Conservation (phyloP, 2,888 invertebrate genomes). For the Hedya salicella region DNA sequence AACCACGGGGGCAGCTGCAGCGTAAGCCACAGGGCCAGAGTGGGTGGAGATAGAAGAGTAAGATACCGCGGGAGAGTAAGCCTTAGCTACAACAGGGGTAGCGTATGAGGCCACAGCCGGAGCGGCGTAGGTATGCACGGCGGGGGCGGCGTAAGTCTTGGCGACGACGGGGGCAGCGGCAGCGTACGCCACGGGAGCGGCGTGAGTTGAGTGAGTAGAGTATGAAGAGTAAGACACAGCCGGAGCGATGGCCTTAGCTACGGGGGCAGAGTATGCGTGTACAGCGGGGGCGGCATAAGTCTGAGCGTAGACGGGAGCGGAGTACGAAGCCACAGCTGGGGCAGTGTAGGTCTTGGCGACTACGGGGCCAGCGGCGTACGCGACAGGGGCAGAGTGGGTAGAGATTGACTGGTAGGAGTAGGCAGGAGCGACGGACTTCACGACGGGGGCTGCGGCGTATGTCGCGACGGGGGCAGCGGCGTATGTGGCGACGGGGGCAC, state of each 20-base stretch:
- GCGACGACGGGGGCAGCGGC: constrained; percentile 64
- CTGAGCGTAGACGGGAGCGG: constrained; percentile 51
- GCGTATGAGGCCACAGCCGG: constrained; percentile 56
- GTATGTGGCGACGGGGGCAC: constrained; percentile 20
- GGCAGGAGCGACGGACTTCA: constrained; percentile 63
- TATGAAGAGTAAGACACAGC: constrained; percentile 51
- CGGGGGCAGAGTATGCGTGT: constrained; percentile 67
- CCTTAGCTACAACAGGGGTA: constrained; percentile 73
- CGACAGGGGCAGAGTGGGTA: constrained; percentile 53
- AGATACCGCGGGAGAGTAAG: constrained; percentile 54
- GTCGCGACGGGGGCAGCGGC: constrained; percentile 59
- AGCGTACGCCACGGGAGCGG: constrained; percentile 54
- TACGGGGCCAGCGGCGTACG: constrained; percentile 46
- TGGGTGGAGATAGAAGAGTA: constrained; percentile 43
- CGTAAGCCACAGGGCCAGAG: constrained; percentile 34
- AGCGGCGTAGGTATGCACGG: constrained; percentile 66
- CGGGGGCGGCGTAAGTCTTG: constrained; percentile 57
- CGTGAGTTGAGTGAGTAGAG: constrained; percentile 46
- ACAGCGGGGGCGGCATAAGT: constrained; percentile 63
- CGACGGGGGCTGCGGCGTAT: constrained; percentile 54
- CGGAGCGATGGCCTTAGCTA: constrained; percentile 58
- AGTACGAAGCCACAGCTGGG: constrained; percentile 48
- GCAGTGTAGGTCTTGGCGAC: neutral
- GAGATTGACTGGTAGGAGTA: constrained; percentile 59
- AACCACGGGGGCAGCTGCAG: constrained; percentile 37